phyloP scores from a whole-genome alignment of 2,888 invertebrate species.

The Cataglyphis livida region DNA sequence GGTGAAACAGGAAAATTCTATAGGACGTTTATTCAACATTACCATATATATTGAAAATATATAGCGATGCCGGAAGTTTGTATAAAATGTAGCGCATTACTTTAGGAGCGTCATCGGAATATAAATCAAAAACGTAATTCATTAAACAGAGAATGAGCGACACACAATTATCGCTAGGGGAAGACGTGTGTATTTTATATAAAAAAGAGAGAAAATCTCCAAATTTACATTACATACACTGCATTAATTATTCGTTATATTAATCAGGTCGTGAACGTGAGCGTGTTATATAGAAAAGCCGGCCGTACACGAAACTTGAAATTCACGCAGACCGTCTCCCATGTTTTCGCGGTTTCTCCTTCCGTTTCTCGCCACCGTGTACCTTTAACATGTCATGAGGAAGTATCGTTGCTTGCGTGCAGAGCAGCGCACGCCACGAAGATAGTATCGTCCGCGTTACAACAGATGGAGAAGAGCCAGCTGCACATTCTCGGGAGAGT shows the following conservation, averaged over 20 bases:
- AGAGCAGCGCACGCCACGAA: slow-evolving; percentile 19
- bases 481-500: slow-evolving; percentile 41
- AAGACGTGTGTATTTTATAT: background rate
- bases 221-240: slow-evolving; percentile 4
- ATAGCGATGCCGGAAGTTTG: background rate
- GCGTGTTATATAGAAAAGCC: background rate
- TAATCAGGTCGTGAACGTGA: slow-evolving; percentile 39
- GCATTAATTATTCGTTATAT: slow-evolving; percentile 43
- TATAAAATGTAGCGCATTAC: slow-evolving; percentile 18
- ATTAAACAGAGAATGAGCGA: slow-evolving; percentile 5
- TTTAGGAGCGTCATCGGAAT: slow-evolving; percentile 19
- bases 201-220: slow-evolving; percentile 17
- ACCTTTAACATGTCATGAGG: slow-evolving; percentile 46
- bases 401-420: slow-evolving; percentile 33
- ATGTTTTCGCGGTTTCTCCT: slow-evolving; percentile 48
- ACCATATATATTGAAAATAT: slow-evolving; percentile 51
- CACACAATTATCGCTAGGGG: background rate
- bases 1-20: slow-evolving; percentile 11
- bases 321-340: slow-evolving; percentile 40
- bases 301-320: slow-evolving; percentile 31
- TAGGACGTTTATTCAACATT: slow-evolving; percentile 41
- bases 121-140: slow-evolving; percentile 40
- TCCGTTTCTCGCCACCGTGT: slow-evolving; percentile 27
- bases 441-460: slow-evolving; percentile 14
- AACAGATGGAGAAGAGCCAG: slow-evolving; percentile 50